Base-by-base conservation (phyloP, 2,797 vertebrate species). In the Manis pentadactyla region DNA sequence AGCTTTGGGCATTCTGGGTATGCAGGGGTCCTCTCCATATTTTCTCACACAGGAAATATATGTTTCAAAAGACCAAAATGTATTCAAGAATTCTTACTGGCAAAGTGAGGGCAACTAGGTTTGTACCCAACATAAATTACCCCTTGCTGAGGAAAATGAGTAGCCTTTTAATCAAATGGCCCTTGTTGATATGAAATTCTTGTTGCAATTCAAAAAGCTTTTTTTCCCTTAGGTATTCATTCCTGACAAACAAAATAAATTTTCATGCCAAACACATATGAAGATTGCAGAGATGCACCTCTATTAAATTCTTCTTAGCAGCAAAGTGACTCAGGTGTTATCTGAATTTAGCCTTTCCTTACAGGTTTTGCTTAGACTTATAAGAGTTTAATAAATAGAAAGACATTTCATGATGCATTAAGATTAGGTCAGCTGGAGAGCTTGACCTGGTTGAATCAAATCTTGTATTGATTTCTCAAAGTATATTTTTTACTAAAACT, bases 161-260 rank as follows among this genome's bases (percentile, higher is more conserved):
- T 57, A 64, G n/a, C 79, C 94, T 95, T 75, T 90, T 95, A 87
- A 91, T 87, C 66, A 57, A 95, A 94, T 71, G 84, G 84, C 31
- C 77, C 66, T 92, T 21, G 13, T 66, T 87, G 89, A 86, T 93
- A 95, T 39, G 59, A 97, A 96, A 86, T 87, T 95, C 86, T 82
- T 91, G 77, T 73, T 93, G 31, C 63, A 93, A 93, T 79, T 87
- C 74, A 63, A 86, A 96, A 97, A 85, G 61, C 27, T 11, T 14
- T 55, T 87, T 46, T 31, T 10, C 51, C 87, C 66, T 93, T 69
- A 94, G 90, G 93, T 31, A 97, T 96, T 97, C 75, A 4, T 92
- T 97, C 95, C 93, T 97, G 93, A 97, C 89, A 96, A 97, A 95
- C 89, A 97, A 97, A 97, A 96, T 88, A 96, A 97, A 98, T 96